Evolutionary conservation across 2,797 vertebrate genomes (phyloP).

Genomic region (Linurgus olivaceus): DNA sequence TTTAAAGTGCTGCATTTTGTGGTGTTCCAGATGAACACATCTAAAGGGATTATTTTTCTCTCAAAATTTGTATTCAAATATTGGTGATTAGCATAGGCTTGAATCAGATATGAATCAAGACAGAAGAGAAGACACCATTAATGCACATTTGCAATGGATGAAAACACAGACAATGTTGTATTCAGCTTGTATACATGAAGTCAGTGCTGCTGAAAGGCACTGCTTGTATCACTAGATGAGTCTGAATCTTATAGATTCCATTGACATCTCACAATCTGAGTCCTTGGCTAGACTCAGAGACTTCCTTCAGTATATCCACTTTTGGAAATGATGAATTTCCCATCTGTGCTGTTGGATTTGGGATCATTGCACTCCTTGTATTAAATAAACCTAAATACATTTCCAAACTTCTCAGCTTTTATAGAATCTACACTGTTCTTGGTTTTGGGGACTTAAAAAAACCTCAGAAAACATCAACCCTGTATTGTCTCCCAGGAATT

Average conservation of each 20-base stretch:
- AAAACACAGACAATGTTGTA: background rate
- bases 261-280: background rate
- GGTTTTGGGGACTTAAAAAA: background rate
- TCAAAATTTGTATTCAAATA: background rate
- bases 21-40: background rate
- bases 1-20: background rate
- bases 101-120: background rate
- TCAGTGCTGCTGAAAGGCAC: background rate
- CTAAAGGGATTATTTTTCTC: background rate
- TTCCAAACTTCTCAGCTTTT: background rate
- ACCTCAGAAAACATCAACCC: accelerated
- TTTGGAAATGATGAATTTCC: background rate
- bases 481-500: background rate
- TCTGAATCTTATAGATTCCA: background rate
- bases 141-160: background rate
- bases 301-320: background rate
- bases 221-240: background rate
- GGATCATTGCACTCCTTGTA: background rate
- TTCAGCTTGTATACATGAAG: background rate
- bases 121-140: background rate
- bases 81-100: background rate
- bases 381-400: background rate
- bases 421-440: background rate
- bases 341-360: background rate
- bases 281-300: background rate